Evolutionary conservation across 2,113 vertebrate species (phyloP).

Genomic region (Cettia cetti): DNA sequence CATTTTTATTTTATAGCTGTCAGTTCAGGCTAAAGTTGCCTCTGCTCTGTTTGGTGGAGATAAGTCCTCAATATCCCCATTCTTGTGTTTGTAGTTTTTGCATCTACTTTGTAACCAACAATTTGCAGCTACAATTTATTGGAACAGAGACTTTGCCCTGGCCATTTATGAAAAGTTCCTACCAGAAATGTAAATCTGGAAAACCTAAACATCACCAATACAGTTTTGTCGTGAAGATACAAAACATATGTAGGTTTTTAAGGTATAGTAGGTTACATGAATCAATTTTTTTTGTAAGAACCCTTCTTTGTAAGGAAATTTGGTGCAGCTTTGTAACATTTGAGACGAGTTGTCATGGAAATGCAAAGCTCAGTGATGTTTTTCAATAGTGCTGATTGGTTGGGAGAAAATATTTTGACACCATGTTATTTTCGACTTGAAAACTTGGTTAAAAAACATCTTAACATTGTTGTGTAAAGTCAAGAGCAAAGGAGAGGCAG

Average conservation of each 20-base stretch:
- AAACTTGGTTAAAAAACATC: conserved; percentile 70
- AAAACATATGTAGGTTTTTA: neutral
- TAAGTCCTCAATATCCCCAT: neutral
- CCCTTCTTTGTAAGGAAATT: conserved; percentile 34
- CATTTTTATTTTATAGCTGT: neutral
- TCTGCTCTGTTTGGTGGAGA: neutral
- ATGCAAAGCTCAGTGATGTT: conserved; percentile 62
- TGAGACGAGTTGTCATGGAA: conserved; percentile 63
- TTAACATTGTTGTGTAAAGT: conserved; percentile 66
- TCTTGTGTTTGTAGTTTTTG: neutral
- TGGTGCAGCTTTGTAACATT: conserved; percentile 46
- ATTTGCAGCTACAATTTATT: neutral
- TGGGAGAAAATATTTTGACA: conserved; percentile 72
- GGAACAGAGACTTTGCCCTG: neutral
- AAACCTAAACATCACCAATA: neutral
- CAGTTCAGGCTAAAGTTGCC: neutral
- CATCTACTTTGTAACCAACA: neutral
- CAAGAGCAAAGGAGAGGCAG: conserved; percentile 52
- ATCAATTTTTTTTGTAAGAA: neutral
- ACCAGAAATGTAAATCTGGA: neutral
- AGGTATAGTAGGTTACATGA: neutral
- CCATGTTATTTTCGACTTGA: conserved; percentile 63
- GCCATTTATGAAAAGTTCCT: neutral
- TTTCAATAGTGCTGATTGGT: conserved; percentile 69
- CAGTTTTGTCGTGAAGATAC: neutral